These are phyloP conservation scores for Tridacna crocea DNA, from an alignment of 2,888 invertebrate species.

Conservation along the genomic window DNA sequence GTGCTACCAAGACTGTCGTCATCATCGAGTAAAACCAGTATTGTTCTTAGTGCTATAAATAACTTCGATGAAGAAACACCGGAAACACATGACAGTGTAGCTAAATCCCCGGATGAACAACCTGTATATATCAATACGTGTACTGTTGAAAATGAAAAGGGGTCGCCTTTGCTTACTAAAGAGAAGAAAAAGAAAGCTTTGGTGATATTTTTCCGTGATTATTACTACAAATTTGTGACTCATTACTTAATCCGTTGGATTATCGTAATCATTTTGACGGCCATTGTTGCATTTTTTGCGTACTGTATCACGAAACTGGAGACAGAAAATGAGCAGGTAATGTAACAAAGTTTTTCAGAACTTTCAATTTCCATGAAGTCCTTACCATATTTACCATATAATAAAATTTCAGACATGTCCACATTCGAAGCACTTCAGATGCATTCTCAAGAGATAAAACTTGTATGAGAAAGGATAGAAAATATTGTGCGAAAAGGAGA, in stretches of 20 bases:
- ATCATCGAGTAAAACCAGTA: conserved; percentile 10
- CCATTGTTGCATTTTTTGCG: conserved; percentile 60
- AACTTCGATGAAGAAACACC: neutral
- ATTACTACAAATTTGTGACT: conserved; percentile 73
- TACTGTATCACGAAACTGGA: conserved; percentile 70
- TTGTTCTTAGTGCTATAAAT: conserved; percentile 21
- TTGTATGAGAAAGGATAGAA: no score
- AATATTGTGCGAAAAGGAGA: no score
- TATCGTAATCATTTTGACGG: conserved; percentile 61
- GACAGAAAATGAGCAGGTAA: conserved; percentile 77
- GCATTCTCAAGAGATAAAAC: no score
- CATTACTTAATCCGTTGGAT: conserved; percentile 69
- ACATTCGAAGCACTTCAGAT: no score
- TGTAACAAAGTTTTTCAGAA: conserved; percentile 1
- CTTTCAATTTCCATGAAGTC: no score
- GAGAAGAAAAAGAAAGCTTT: conserved; percentile 52
- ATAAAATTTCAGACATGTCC: no score
- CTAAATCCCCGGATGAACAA: neutral
- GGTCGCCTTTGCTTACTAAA: neutral
- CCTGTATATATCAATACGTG: neutral
- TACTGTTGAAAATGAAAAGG: neutral
- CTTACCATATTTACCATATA: no score
- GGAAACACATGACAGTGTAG: neutral
- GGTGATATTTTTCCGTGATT: conserved; percentile 70
- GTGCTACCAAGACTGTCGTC: neutral